Evolutionary conservation across 2,797 vertebrate genomes (phyloP).

Genomic region (Semaprochilodus insignis): DNA sequence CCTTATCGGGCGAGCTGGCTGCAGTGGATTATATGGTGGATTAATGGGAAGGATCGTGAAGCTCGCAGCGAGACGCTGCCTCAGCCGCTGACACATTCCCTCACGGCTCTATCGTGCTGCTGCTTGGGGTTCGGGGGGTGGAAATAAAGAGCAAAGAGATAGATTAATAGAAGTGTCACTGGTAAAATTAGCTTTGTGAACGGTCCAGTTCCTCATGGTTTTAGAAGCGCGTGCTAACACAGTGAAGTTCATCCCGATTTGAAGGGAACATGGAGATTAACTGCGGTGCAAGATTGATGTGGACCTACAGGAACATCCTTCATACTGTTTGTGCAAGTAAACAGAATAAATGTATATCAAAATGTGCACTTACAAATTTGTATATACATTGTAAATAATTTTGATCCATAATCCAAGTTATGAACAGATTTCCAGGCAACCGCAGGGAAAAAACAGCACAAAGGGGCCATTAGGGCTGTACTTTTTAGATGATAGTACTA

Average conservation of each 20-base stretch:
- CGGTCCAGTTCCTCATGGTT: neutral
- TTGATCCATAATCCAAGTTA: too few relatives aligned
- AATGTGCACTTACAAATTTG: too few relatives aligned
- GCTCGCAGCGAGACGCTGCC: conserved; percentile 7
- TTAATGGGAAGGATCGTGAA: conserved; percentile 35
- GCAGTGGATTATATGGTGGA: conserved; percentile 49
- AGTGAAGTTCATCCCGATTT: neutral
- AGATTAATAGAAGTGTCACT: conserved; percentile 51
- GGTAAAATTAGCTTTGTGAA: conserved; percentile 18
- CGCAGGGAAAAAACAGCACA: too few relatives aligned
- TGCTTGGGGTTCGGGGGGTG: neutral
- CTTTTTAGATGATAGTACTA: too few relatives aligned
- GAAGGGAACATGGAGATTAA: neutral
- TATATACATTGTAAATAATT: too few relatives aligned
- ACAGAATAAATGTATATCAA: neutral
- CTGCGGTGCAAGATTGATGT: neutral
- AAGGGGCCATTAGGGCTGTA: too few relatives aligned
- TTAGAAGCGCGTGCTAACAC: neutral
- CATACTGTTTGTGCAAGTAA: neutral
- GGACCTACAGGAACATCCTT: neutral
- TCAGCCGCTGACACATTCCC: neutral
- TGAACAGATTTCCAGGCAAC: too few relatives aligned
- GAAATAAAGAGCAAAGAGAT: conserved; percentile 5
- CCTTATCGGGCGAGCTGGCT: conserved; percentile 30
- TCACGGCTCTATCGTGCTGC: conserved; percentile 25